Percentiles rank a stretch among this genome's conserved stretches.
These are phyloP conservation scores for Germaria angustata DNA, from an alignment of 2,888 invertebrate genomes.

Conservation along the genomic window DNA sequence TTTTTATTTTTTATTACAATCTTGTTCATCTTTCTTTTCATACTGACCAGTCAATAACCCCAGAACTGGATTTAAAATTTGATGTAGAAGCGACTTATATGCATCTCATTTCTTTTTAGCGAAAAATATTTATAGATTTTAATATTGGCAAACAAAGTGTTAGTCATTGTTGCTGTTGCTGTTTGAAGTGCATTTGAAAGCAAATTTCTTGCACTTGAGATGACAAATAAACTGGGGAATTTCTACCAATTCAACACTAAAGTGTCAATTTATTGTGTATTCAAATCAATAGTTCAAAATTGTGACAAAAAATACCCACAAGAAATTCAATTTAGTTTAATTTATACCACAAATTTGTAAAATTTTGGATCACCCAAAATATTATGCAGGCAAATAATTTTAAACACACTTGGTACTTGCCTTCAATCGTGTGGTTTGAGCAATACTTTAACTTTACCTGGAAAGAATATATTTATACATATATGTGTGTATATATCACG, in stretches of 20 bases:
- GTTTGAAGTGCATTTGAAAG: not conserved
- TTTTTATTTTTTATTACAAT: not conserved
- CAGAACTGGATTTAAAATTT: constrained; percentile 29
- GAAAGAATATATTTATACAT: too few relatives aligned
- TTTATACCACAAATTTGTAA: not conserved
- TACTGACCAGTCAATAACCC: constrained; percentile 39
- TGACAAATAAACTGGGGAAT: not conserved
- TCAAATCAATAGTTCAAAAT: not conserved
- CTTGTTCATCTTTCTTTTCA: not conserved
- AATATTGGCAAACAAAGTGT: not conserved
- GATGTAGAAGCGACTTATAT: not conserved
- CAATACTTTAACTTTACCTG: too few relatives aligned
- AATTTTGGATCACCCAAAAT: too few relatives aligned
- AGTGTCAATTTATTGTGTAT: not conserved
- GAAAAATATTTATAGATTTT: not conserved
- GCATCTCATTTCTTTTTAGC: not conserved
- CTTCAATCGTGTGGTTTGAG: too few relatives aligned
- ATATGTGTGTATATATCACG: too few relatives aligned
- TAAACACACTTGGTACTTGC: too few relatives aligned
- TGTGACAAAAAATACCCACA: not conserved
- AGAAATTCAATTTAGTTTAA: not conserved
- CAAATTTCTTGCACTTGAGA: constrained; percentile 23
- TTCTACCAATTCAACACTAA: not conserved
- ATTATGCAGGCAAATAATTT: too few relatives aligned
- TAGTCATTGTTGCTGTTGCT: not conserved